Percentiles rank a stretch among this genome's conserved stretches.
These are phyloP conservation scores for Toxotes jaculatrix DNA, from an alignment of 2,113 vertebrate genomes.

Conservation along the genomic window DNA sequence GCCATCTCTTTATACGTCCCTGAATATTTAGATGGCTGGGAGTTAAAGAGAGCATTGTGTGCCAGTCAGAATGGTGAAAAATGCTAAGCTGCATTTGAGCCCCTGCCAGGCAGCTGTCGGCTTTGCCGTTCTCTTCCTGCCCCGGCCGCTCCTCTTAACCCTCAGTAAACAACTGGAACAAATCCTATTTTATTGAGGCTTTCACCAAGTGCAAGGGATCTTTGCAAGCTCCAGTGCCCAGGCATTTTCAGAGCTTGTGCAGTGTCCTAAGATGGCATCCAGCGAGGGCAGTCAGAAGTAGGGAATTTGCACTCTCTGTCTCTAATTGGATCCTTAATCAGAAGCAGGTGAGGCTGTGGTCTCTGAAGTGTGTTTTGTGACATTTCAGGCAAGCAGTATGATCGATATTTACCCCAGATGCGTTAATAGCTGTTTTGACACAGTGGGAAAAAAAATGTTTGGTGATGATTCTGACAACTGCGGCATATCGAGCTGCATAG, in stretches of 20 bases:
- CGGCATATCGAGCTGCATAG: conserved; percentile 14
- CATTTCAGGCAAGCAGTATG: conserved; percentile 30
- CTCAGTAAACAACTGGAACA: conserved; percentile 87
- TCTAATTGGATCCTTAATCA: conserved; percentile 77
- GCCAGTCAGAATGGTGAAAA: conserved; percentile 81
- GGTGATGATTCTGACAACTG: conserved; percentile 39
- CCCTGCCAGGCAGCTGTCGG: conserved; percentile 85
- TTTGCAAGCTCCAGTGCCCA: conserved; percentile 73
- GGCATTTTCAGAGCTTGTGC: conserved; percentile 71
- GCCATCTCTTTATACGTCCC: conserved; percentile 76
- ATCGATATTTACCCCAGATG: conserved; percentile 49
- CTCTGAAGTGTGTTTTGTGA: conserved; percentile 39
- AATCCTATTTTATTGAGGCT: conserved; percentile 86
- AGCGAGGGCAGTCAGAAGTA: conserved; percentile 48
- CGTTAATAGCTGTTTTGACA: conserved; percentile 44
- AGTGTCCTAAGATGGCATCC: conserved; percentile 73
- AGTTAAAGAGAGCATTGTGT: conserved; percentile 84
- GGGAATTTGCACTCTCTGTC: conserved; percentile 51
- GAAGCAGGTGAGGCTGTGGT: conserved; percentile 55
- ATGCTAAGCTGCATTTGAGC: conserved; percentile 84
- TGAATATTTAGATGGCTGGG: conserved; percentile 82
- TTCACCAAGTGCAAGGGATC: conserved; percentile 81
- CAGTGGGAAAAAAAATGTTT: conserved; percentile 38
- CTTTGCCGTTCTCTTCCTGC: conserved; percentile 82
- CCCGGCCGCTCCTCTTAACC: conserved; percentile 82